Percentiles rank a stretch among this genome's conserved stretches.
These are phyloP conservation scores for Dicyrtomina minuta DNA, from an alignment of 2,888 invertebrate genomes.

Conservation along the genomic window DNA sequence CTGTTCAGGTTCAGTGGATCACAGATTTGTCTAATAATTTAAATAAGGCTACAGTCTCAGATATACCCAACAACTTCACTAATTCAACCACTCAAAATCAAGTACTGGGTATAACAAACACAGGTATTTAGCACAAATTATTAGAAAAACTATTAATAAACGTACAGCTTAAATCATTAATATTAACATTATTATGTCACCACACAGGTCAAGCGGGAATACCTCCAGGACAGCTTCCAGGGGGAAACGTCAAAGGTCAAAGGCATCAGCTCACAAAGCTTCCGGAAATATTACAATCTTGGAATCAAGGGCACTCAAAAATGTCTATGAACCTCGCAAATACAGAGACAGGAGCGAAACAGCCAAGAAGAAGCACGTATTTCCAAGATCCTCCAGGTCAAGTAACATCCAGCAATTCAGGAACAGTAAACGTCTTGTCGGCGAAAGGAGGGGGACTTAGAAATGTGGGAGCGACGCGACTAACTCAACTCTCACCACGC, in stretches of 20 bases:
- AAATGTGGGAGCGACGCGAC: neutral
- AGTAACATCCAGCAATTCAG: neutral
- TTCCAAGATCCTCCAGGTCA: conserved; percentile 20
- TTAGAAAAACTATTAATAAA: too few species aligned
- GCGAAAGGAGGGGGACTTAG: neutral
- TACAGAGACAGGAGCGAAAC: conserved; percentile 1
- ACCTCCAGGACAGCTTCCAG: too few species aligned
- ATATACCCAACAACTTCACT: conserved; percentile 2
- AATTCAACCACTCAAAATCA: too few species aligned
- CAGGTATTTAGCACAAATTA: too few species aligned
- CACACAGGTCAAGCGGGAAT: too few species aligned
- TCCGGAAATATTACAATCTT: conserved; percentile 32
- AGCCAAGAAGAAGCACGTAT: conserved; percentile 21
- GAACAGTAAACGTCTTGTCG: neutral
- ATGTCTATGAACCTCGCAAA: neutral
- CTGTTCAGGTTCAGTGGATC: conserved; percentile 28
- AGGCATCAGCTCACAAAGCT: conserved; percentile 24
- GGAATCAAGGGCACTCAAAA: conserved; percentile 15
- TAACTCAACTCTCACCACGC: neutral
- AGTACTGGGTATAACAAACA: neutral
- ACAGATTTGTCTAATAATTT: conserved; percentile 25
- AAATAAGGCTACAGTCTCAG: conserved; percentile 22
- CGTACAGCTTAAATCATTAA: too few species aligned
- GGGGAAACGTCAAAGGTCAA: too few species aligned
- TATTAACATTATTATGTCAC: too few species aligned